Conservation (phyloP, 2,888 invertebrate genomes). For the Ypsolopha sequella region DNA sequence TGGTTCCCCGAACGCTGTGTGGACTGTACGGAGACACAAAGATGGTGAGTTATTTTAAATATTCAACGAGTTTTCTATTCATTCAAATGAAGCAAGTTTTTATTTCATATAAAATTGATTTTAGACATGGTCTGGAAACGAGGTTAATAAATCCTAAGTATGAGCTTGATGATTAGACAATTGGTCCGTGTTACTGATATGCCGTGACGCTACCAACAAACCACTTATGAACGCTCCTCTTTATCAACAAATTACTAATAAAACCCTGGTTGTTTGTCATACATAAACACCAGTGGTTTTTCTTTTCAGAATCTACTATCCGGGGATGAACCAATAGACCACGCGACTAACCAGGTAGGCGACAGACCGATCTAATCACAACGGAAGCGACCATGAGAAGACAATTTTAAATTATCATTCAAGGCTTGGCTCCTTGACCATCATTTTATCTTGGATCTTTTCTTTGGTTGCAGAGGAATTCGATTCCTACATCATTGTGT, state of each 20-base stretch:
- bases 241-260: conserved; percentile 68
- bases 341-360: conserved; percentile 52
- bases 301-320: conserved; percentile 79
- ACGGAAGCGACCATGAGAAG: no score
- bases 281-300: conserved; percentile 94
- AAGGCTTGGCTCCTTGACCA: no score
- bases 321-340: conserved; percentile 57
- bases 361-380: conserved; percentile 15
- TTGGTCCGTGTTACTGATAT: conserved; percentile 69
- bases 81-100: no score
- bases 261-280: conserved; percentile 74
- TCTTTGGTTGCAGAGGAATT: conserved; percentile 91
- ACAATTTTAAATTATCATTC: no score
- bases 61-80: background rate
- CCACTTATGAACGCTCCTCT: conserved; percentile 64
- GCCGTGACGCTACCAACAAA: conserved; percentile 57
- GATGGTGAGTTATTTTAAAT: conserved; percentile 82
- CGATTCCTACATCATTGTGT: conserved; percentile 99
- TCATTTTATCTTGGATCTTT: conserved; percentile 24
- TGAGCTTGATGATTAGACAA: conserved; percentile 62
- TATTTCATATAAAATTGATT: no score
- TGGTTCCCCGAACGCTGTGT: conserved; percentile 99
- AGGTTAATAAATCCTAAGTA: background rate
- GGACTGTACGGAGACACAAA: conserved; percentile 96
- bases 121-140: no score